These are phyloP conservation scores for Petroica traversi DNA, from an alignment of 2,113 vertebrate genomes.

Conservation along the genomic window DNA sequence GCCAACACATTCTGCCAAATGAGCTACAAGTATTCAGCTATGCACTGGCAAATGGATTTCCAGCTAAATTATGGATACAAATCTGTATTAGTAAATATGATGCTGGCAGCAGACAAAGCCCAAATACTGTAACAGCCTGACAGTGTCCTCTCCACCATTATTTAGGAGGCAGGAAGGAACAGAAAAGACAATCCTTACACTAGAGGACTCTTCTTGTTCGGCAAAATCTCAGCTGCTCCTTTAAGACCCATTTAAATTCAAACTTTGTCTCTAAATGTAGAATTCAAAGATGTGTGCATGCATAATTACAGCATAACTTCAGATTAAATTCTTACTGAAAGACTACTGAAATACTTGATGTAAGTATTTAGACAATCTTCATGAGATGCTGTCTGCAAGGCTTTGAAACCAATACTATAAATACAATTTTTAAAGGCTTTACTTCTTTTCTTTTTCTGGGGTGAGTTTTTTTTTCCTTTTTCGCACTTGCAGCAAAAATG, in stretches of 20 bases:
- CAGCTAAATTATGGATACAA: conserved; percentile 14
- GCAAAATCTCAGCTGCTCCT: background rate
- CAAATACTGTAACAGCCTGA: background rate
- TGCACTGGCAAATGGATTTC: background rate
- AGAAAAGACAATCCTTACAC: background rate
- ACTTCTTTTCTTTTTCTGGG: background rate
- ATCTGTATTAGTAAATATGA: background rate
- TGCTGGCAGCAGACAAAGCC: background rate
- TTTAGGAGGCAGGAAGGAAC: background rate
- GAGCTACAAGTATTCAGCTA: background rate
- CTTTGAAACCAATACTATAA: background rate
- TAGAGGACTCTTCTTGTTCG: background rate
- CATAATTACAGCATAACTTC: background rate
- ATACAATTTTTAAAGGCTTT: background rate
- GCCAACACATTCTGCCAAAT: background rate
- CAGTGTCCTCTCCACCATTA: background rate
- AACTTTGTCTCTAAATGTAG: background rate
- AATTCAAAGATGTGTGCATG: background rate
- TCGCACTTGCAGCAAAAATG: background rate
- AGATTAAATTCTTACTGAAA: background rate
- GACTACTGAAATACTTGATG: background rate
- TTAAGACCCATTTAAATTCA: background rate
- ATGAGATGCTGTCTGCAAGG: background rate
- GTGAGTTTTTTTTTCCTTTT: background rate
- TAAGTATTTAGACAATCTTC: background rate